These are phyloP conservation scores for Stenichneumon culpator DNA, from an alignment of 2,888 invertebrate genomes.

Conservation along the genomic window DNA sequence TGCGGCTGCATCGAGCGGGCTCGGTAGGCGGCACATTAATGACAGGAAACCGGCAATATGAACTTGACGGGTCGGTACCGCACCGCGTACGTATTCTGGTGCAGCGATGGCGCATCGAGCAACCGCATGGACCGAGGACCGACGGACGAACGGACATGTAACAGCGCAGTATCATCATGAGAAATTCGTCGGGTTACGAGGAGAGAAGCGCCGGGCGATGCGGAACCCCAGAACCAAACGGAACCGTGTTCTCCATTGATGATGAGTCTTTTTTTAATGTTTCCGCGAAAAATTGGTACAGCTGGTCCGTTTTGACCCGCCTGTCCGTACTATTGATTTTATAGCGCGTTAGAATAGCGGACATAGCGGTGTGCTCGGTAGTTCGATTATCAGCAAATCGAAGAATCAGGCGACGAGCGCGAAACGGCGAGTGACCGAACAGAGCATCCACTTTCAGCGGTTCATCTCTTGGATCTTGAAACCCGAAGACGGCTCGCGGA, in stretches of 20 bases:
- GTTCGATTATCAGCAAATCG: not conserved
- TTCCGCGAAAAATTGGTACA: too few species aligned
- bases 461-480: conserved; percentile 24
- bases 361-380: not conserved
- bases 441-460: not conserved
- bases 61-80: conserved; percentile 84
- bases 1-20: conserved; percentile 62
- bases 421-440: not conserved
- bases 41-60: conserved; percentile 85
- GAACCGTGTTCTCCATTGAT: too few species aligned
- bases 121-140: conserved; percentile 61
- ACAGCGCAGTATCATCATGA: conserved; percentile 56
- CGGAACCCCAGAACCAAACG: too few species aligned
- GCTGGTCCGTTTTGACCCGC: too few species aligned
- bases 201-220: too few species aligned
- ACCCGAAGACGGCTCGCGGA: conserved; percentile 42
- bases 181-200: conserved; percentile 52
- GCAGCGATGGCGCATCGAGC: conserved; percentile 72
- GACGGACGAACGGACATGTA: conserved; percentile 54
- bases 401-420: not conserved
- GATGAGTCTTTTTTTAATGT: too few species aligned
- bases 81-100: conserved; percentile 76
- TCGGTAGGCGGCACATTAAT: conserved; percentile 81
- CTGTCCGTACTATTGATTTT: not conserved
- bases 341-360: not conserved